A percentile compares a stretch with the other conserved stretches of the same genome.
These are phyloP conservation scores for Umimayanthus kanabou DNA, from an alignment of 92 coral and sea anemone genomes.

Conservation along the genomic window DNA sequence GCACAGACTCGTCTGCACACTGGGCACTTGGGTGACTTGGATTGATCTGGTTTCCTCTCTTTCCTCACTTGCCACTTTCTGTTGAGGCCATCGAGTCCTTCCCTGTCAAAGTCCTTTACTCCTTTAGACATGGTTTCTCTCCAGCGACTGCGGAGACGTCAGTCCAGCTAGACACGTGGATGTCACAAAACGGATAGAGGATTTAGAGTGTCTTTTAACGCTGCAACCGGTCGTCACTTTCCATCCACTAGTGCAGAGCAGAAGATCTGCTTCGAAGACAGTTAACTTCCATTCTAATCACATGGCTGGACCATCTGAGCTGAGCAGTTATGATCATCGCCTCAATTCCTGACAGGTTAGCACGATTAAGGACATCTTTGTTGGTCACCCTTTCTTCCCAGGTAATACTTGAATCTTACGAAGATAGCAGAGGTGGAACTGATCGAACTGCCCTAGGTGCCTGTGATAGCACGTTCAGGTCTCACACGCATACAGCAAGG, in stretches of 20 bases:
- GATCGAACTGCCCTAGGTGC: no score
- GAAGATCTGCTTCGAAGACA: neutral
- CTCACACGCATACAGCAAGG: neutral
- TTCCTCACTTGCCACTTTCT: no score
- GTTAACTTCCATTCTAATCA: neutral
- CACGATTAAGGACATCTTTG: neutral
- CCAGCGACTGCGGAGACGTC: neutral
- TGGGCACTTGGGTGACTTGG: no score
- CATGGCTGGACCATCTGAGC: neutral
- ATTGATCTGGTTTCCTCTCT: no score
- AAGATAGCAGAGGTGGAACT: no score
- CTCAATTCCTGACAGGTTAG: neutral
- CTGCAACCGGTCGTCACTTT: neutral
- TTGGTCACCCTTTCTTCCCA: neutral
- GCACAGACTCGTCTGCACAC: no score
- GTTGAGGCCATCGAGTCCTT: no score
- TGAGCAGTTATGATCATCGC: no score
- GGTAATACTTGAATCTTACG: neutral
- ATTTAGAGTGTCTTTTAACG: neutral
- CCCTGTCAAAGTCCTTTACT: neutral
- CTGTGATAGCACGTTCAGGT: no score
- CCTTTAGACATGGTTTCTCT: neutral
- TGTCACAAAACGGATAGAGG: no score
- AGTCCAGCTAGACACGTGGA: neutral
- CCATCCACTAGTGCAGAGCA: neutral